Conservation (phyloP, 2,797 vertebrate genomes). For the Prionace glauca region DNA sequence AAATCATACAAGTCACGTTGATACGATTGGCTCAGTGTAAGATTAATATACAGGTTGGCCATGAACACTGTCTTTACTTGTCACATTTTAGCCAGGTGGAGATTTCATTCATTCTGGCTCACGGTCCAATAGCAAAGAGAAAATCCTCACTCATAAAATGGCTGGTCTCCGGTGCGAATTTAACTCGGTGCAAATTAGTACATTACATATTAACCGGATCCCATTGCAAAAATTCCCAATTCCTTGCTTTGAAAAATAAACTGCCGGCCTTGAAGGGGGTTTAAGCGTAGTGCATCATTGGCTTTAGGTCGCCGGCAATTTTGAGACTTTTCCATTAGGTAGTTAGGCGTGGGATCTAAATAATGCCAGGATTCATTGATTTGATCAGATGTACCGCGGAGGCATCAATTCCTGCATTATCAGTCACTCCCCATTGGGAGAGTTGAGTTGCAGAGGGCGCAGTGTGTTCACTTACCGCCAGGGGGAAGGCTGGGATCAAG, state of each 20-base stretch:
- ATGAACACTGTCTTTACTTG: neutral
- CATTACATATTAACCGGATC: neutral
- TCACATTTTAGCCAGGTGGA: neutral
- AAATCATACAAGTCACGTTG: no score
- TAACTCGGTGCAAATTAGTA: neutral
- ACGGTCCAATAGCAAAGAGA: neutral
- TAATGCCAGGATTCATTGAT: neutral
- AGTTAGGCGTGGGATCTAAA: neutral
- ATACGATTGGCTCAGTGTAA: no score
- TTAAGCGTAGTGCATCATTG: neutral
- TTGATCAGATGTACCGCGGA: neutral
- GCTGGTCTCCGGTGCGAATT: conserved; percentile 9
- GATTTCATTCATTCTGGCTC: no score
- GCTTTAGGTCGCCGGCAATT: no score
- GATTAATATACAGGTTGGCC: neutral
- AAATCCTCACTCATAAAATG: neutral
- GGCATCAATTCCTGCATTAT: neutral
- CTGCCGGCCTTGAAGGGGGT: neutral
- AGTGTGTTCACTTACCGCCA: neutral
- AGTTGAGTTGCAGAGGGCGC: neutral
- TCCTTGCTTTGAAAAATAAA: neutral
- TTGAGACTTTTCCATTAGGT: neutral
- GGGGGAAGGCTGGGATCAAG: neutral
- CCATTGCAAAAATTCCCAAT: neutral
- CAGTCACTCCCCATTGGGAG: neutral